These are phyloP conservation scores for Nysson spinosus DNA, from an alignment of 2,888 invertebrate genomes.

Conservation along the genomic window DNA sequence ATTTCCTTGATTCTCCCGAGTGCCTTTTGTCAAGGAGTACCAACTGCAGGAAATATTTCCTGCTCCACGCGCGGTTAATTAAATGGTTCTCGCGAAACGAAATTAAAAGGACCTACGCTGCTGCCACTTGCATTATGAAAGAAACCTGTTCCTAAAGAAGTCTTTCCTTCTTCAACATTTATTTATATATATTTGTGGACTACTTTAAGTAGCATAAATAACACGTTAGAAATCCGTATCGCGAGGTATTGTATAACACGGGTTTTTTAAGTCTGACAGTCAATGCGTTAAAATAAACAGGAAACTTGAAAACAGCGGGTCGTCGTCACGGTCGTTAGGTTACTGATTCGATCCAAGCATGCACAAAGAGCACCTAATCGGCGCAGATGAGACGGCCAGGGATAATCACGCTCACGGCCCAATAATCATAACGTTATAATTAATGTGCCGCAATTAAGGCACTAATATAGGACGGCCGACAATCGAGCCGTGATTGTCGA, in stretches of 20 bases:
- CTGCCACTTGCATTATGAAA: too few species aligned
- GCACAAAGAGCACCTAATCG: slow-evolving; percentile 63
- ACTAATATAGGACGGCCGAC: slow-evolving; percentile 54
- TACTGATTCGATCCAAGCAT: slow-evolving; percentile 25
- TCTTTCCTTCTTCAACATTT: too few species aligned
- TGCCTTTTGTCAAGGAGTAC: slow-evolving; percentile 32
- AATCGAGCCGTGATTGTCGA: slow-evolving; percentile 66
- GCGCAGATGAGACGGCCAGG: slow-evolving; percentile 46
- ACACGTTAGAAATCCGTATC: too few species aligned
- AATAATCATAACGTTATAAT: slow-evolving; percentile 67
- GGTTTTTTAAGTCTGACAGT: too few species aligned
- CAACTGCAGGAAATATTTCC: slow-evolving; percentile 28
- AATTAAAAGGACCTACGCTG: too few species aligned
- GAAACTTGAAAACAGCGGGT: too few species aligned
- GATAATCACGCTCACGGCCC: slow-evolving; percentile 63
- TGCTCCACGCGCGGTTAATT: slow-evolving; percentile 24
- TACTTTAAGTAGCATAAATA: too few species aligned
- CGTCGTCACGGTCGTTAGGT: too few species aligned
- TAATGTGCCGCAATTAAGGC: slow-evolving; percentile 68
- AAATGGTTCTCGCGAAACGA: slow-evolving; percentile 17
- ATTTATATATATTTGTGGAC: too few species aligned
- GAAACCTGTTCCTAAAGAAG: too few species aligned
- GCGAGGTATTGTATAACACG: too few species aligned
- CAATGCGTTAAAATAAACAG: too few species aligned
- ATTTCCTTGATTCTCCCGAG: slow-evolving; percentile 37